Evolutionary conservation across 2,888 invertebrate species (phyloP).

Genomic region (Campaea margaritaria): DNA sequence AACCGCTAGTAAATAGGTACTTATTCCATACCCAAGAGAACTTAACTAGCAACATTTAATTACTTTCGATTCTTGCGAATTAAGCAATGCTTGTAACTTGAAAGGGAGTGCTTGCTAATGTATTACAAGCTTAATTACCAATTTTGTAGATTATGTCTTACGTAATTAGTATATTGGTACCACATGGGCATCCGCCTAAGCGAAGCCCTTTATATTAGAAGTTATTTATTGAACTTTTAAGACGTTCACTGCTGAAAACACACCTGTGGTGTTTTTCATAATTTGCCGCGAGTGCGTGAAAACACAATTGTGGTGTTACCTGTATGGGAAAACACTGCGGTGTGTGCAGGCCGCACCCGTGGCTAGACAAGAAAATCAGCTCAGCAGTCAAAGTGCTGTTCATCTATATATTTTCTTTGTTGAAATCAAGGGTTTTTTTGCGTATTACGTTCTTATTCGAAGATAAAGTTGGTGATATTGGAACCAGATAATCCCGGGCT

Average conservation of each 20-base stretch:
- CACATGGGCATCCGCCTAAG: no score
- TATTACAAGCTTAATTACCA: constrained; percentile 1
- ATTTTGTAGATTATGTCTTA: constrained; percentile 3
- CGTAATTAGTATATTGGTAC: background rate
- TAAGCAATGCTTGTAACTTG: background rate
- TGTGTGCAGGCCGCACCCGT: no score
- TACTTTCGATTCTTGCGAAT: background rate
- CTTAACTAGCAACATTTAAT: background rate
- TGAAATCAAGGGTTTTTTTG: constrained; percentile 1
- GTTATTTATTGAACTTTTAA: no score
- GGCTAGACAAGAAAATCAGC: no score
- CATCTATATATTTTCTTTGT: no score
- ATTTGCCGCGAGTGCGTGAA: no score
- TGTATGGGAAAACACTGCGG: background rate
- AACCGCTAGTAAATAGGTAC: background rate
- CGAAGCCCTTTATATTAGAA: no score
- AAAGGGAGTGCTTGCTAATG: background rate
- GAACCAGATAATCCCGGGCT: background rate
- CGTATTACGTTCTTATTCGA: constrained; percentile 2
- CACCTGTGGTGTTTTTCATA: no score
- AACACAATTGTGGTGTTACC: no score
- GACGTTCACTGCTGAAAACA: no score
- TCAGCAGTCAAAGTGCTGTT: no score
- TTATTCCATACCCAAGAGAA: background rate
- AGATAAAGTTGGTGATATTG: constrained; percentile 2